Percentiles rank a stretch among this genome's conserved stretches.
phyloP scores from a whole-genome alignment of 2,888 invertebrate species.

The Stegophylla sp. region DNA sequence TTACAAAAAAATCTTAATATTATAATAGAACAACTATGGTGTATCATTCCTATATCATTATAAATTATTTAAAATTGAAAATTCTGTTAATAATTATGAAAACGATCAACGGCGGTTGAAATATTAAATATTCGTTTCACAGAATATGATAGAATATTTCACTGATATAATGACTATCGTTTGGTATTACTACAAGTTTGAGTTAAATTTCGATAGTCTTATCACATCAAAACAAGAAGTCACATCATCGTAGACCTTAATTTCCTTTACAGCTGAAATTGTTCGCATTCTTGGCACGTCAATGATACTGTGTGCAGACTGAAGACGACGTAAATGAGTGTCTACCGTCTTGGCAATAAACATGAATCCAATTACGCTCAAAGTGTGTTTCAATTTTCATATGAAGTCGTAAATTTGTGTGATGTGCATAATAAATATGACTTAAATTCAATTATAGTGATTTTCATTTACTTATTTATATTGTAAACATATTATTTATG shows the following conservation, averaged over 20 bases:
- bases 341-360: conserved; percentile 13
- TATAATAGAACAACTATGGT: no score
- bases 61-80: no score
- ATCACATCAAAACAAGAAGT: background rate
- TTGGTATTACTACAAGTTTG: no score
- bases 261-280: background rate
- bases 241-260: background rate
- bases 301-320: background rate
- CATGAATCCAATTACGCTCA: conserved; percentile 21
- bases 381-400: conserved; percentile 9
- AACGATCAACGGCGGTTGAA: no score
- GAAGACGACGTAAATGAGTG: background rate
- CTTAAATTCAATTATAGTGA: background rate
- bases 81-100: no score
- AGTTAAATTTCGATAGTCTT: no score
- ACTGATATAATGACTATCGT: no score
- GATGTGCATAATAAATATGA: background rate
- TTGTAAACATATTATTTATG: no score
- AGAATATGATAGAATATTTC: no score
- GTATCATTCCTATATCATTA: no score
- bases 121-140: no score
- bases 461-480: background rate
- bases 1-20: no score
- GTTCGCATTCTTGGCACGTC: conserved; percentile 11
- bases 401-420: background rate